These are phyloP conservation scores for Cryptoblepharus egeriae DNA, from an alignment of 2,797 vertebrate species.

Conservation along the genomic window DNA sequence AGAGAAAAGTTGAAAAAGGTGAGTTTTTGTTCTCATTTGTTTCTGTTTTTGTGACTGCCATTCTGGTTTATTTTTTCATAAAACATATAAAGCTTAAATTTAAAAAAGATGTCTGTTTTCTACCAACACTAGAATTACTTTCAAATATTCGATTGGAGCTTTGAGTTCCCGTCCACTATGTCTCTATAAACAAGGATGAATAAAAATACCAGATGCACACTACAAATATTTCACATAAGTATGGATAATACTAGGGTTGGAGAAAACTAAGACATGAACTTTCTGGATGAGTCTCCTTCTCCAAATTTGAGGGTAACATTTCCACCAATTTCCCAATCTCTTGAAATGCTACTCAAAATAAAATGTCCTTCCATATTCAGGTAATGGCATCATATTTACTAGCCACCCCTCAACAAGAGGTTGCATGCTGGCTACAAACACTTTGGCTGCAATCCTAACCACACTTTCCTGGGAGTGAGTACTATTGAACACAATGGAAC, in stretches of 20 bases:
- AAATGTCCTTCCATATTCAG: not conserved
- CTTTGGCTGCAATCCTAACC: too few species aligned
- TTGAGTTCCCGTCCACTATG: not conserved
- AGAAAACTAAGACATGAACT: too few species aligned
- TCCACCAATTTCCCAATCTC: not conserved
- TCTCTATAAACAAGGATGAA: not conserved
- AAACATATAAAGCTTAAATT: too few species aligned
- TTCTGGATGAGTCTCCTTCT: too few species aligned
- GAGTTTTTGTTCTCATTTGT: not conserved
- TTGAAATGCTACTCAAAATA: not conserved
- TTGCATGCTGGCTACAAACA: too few species aligned
- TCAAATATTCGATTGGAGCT: not conserved
- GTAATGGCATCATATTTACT: too few species aligned
- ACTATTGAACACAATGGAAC: too few species aligned
- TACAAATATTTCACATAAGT: not conserved
- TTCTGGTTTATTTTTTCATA: not conserved
- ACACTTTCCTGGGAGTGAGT: too few species aligned
- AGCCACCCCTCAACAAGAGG: too few species aligned
- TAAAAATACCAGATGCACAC: not conserved
- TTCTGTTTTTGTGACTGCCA: not conserved
- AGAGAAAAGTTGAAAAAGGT: not conserved
- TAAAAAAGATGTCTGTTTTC: not conserved
- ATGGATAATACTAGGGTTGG: too few species aligned
- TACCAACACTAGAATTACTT: not conserved
- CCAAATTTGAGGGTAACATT: not conserved